These are phyloP conservation scores for Nematostella vectensis DNA, from an alignment of 92 coral and sea anemone genomes.

Conservation along the genomic window DNA sequence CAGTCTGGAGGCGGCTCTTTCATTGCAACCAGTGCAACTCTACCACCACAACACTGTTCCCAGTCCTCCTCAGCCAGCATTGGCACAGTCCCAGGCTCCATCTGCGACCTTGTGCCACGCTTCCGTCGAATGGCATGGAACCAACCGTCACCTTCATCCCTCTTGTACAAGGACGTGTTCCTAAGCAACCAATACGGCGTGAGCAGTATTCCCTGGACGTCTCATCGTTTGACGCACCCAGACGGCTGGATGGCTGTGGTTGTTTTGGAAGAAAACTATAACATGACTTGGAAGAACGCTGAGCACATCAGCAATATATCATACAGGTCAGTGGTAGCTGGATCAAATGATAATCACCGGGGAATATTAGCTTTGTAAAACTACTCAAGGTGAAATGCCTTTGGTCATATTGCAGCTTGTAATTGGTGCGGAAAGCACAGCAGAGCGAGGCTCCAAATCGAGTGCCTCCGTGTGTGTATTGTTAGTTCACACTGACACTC, in stretches of 20 bases:
- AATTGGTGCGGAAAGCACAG: too few species aligned
- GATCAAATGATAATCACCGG: too few species aligned
- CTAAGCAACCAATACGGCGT: constrained; percentile 67
- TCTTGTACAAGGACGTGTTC: constrained; percentile 46
- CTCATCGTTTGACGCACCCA: constrained; percentile 56
- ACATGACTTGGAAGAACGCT: constrained; percentile 48
- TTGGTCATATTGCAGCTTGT: too few species aligned
- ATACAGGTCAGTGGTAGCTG: constrained; percentile 48
- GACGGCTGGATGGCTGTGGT: constrained; percentile 79
- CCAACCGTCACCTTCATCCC: constrained; percentile 48
- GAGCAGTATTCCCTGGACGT: constrained; percentile 56
- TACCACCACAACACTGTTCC: constrained; percentile 70
- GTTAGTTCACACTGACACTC: too few species aligned
- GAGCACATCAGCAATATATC: constrained; percentile 78
- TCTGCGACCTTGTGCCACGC: constrained; percentile 52
- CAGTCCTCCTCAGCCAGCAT: constrained; percentile 47
- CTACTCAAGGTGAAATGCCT: too few species aligned
- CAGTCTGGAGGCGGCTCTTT: constrained; percentile 60
- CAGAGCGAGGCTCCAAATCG: too few species aligned
- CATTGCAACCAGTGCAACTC: constrained; percentile 73
- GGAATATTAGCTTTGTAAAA: too few species aligned
- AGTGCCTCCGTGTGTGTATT: too few species aligned
- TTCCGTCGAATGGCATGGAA: constrained; percentile 87
- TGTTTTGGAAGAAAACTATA: constrained; percentile 60
- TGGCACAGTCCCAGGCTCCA: constrained; percentile 47